These are phyloP conservation scores for Drosophila rubida DNA, from an alignment of 2,888 invertebrate species.

Conservation along the genomic window DNA sequence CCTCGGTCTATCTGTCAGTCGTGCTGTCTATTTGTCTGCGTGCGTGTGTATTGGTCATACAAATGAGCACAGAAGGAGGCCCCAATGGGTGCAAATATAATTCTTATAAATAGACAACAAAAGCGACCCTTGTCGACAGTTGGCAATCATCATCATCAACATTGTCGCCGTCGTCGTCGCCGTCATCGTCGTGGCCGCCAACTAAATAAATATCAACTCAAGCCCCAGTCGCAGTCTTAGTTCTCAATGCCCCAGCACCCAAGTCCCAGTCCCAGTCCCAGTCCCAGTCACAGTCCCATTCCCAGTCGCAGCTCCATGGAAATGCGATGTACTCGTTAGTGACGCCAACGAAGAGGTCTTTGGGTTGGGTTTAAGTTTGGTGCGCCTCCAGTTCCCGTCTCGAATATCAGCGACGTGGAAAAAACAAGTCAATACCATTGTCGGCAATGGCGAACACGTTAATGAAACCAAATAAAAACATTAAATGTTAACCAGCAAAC, in stretches of 20 bases:
- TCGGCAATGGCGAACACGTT: slow-evolving; percentile 36
- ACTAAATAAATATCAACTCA: slow-evolving; percentile 68
- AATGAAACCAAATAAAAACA: slow-evolving; percentile 76
- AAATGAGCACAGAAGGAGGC: slow-evolving; percentile 59
- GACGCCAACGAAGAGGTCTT: slow-evolving; percentile 25
- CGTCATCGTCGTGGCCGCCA: slow-evolving; percentile 32
- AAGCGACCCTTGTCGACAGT: slow-evolving; percentile 75
- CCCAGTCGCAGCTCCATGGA: slow-evolving; percentile 22
- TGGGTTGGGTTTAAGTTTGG: slow-evolving; percentile 7
- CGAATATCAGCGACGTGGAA: slow-evolving; percentile 27
- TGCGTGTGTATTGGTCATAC: slow-evolving; percentile 44
- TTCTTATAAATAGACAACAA: slow-evolving; percentile 78
- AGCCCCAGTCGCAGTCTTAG: slow-evolving; percentile 7
- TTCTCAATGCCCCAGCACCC: neutral
- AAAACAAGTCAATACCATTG: slow-evolving; percentile 65
- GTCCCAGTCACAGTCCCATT: slow-evolving; percentile 1
- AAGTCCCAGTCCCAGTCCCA: slow-evolving; percentile 12
- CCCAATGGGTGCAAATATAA: slow-evolving; percentile 73
- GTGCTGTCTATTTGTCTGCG: slow-evolving; percentile 11
- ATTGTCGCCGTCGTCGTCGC: slow-evolving; percentile 16
- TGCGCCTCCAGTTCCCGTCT: slow-evolving; percentile 21
- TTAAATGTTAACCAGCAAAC: slow-evolving; percentile 57
- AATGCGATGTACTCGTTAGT: slow-evolving; percentile 20
- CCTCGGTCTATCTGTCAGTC: slow-evolving; percentile 11
- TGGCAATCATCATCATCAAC: slow-evolving; percentile 65